phyloP scores from a whole-genome alignment of 2,888 invertebrate species.

The Melitaea athalia region DNA sequence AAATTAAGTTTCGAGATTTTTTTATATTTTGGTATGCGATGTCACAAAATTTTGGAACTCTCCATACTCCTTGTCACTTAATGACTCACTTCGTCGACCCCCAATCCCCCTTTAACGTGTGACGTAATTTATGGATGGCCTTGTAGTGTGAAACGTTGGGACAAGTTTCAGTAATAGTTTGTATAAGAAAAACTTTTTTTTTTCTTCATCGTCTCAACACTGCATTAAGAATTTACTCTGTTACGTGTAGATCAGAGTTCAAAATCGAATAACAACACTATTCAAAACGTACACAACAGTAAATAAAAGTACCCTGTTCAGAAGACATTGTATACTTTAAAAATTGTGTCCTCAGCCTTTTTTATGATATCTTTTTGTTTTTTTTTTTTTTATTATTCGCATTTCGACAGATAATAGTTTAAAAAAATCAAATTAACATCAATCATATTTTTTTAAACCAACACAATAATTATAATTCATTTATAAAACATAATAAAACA shows the following conservation, averaged over 20 bases:
- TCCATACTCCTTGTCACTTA: no score
- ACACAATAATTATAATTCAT: slow-evolving; percentile 10
- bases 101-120: no score
- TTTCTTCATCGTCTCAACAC: slow-evolving; percentile 28
- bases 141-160: background rate
- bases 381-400: slow-evolving; percentile 53
- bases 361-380: slow-evolving; percentile 71
- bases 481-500: background rate
- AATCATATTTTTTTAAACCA: background rate
- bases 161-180: slow-evolving; percentile 19
- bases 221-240: slow-evolving; percentile 51
- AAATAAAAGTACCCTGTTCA: slow-evolving; percentile 80
- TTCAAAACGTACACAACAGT: slow-evolving; percentile 73
- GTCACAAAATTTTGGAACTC: no score
- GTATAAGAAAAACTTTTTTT: slow-evolving; percentile 32
- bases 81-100: no score
- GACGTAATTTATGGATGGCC: no score
- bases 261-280: slow-evolving; percentile 71
- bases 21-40: no score
- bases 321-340: slow-evolving; percentile 81
- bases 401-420: slow-evolving; percentile 58
- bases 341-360: slow-evolving; percentile 81
- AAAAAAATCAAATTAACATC: slow-evolving; percentile 9
- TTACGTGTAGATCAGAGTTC: slow-evolving; percentile 41
- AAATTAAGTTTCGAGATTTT: no score